Conservation (phyloP, 2,797 vertebrate genomes). For the Sternotherus odoratus region DNA sequence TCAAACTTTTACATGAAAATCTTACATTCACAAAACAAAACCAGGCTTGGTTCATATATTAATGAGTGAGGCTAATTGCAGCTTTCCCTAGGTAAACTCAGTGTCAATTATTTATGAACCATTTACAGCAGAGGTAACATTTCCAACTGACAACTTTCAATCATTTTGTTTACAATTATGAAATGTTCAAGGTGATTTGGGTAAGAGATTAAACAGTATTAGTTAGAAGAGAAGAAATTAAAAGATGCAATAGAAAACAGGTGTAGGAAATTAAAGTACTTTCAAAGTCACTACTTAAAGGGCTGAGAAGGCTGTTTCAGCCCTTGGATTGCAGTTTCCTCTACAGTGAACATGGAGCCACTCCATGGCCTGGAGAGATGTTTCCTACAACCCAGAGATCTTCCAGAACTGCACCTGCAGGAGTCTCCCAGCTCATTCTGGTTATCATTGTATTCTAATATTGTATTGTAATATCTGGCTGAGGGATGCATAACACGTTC, state of each 20-base stretch:
- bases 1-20: constrained; percentile 78
- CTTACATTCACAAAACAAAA: constrained; percentile 68
- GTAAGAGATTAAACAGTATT: background rate
- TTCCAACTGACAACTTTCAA: constrained; percentile 80
- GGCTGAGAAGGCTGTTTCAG: background rate
- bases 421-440: no score
- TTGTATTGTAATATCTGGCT: fast-evolving
- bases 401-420: fast-evolving
- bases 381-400: background rate
- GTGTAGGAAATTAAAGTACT: background rate
- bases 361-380: background rate
- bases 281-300: background rate
- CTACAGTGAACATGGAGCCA: background rate
- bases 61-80: constrained; percentile 82
- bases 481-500: fast-evolving
- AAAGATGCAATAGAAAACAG: background rate
- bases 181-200: constrained; percentile 37
- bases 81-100: constrained; percentile 80
- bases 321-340: background rate
- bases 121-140: constrained; percentile 77
- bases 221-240: background rate
- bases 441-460: fast-evolving
- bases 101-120: constrained; percentile 83
- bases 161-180: constrained; percentile 71
- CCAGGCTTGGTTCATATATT: constrained; percentile 78